Evolutionary conservation across 2,797 vertebrate species (phyloP), one percentile per base, ranked within the genome.

Genomic region (Pampus argenteus): DNA sequence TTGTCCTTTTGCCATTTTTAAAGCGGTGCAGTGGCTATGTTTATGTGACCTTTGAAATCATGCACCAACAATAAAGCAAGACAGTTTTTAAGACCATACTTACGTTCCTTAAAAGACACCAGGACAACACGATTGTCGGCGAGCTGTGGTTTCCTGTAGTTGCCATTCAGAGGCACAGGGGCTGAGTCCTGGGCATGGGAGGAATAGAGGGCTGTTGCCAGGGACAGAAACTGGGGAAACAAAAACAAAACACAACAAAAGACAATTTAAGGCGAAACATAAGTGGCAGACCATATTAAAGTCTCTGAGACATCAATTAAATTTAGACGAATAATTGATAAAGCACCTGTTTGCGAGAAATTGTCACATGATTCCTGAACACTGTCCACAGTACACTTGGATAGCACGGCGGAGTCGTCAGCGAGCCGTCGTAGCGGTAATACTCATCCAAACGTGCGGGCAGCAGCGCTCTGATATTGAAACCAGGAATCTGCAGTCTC

Each of bases 391-490:
- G 92, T 58, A 99, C 98, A 0, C 96, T 98, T 0, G 97, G 97
- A 82, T 95, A 95, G 87, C 98, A 99, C 0, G 98, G 98, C 13
- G 98, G 98, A 1, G 97, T 98, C 1, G 98, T 99, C 88, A 99
- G 91, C 23, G 98, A 99, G 4, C 98, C 98, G 14, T 95, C 92
- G 0, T 99, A 99, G 63, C 95, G 97, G 66, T 96, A 99, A 78
- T 95, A 99, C 71, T 98, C 96, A 13, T 96, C 92, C 75, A 97
- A 82, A 28, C 76, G 93, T 9, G 83, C 51, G 2, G 98, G 98
- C 70, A 99, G 93, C 78, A 99, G 93, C 0, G 89, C 86, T 76
- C 79, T 91, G 49, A 99, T 68, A 75, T 97, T 94, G 85, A 99
- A 99, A 23, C 94, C 95, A 0, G 96, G 92, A 2, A 99, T 87